Evolutionary conservation across 2,888 invertebrate genomes (phyloP), one percentile per base, ranked within the genome.

Genomic region (Taphrorychus bicolor): DNA sequence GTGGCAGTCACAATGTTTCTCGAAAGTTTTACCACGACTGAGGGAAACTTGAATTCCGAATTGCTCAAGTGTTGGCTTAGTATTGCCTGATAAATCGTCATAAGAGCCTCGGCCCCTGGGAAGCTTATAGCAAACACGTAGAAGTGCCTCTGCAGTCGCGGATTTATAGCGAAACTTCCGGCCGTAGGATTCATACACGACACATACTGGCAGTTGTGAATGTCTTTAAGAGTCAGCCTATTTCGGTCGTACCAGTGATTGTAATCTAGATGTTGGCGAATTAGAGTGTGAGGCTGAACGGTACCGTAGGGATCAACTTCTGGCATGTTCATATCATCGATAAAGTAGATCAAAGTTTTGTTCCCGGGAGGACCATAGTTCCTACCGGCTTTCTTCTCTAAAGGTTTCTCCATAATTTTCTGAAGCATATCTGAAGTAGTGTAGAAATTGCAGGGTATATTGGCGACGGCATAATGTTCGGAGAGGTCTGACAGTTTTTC

Each of bases 311-410:
- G 80, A 79, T 92, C 92, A 40, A 89, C 89, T 86, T 96, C 96
- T 0, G 98, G 97, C 97, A 98, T 98, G 79, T 98, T 98, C 91
- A 98, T 92, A 77, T 98, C 98, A 78, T 98, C 98, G 68, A 98
- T 91, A 79, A 98, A 98, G 81, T 97, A 98, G 70, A 98, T 89
- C 45, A 98, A 84, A 0, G 92, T 93, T 82, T 97, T 96, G 76
- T 91, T 96, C 11, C 97, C 97, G 0, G 97, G 97, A 11, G 98
- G 98, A 0, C 97, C 98, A 77, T 92, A 98, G 83, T 97, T 97
- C 71, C 96, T 86, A 5, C 95, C 86, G 7, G 97, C 97, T 82
- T 98, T 98, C 84, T 98, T 98, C 81, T 98, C 98, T 66, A 98
- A 81, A 4, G 97, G 95, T 79, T 95, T 96, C 80, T 98, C 98